These are phyloP conservation scores for Malurus leucopterus DNA, from an alignment of 2,797 vertebrate genomes.

Conservation along the genomic window DNA sequence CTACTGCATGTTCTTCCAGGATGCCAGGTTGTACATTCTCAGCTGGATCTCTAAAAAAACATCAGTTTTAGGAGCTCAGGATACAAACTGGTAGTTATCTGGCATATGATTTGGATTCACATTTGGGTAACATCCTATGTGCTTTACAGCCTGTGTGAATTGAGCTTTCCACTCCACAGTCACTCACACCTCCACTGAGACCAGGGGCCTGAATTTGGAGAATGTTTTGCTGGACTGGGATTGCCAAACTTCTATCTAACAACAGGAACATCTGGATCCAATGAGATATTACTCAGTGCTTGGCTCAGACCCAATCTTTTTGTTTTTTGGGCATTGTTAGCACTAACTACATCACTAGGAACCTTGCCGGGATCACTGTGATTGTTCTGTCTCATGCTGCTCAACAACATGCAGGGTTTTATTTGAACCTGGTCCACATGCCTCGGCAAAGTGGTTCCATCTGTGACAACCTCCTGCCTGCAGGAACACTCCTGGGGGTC, in stretches of 20 bases:
- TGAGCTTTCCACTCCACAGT: neutral
- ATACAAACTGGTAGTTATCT: neutral
- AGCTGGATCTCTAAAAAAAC: neutral
- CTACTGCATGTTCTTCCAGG: neutral
- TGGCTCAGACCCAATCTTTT: constrained; percentile 34
- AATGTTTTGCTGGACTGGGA: neutral
- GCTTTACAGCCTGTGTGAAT: neutral
- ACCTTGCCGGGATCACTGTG: constrained; percentile 56
- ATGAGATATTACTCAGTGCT: constrained; percentile 26
- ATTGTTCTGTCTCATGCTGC: constrained; percentile 42
- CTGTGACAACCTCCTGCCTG: constrained; percentile 35
- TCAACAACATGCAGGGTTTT: constrained; percentile 44
- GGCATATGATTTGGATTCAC: neutral
- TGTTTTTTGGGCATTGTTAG: constrained; percentile 30
- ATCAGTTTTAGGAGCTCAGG: neutral
- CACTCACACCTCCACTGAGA: neutral
- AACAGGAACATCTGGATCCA: constrained; percentile 54
- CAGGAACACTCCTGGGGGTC: fast-evolving
- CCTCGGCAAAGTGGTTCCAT: constrained; percentile 47
- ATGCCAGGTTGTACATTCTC: neutral
- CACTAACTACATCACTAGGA: constrained; percentile 41
- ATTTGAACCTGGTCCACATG: constrained; percentile 51
- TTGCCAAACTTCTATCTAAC: constrained; percentile 7
- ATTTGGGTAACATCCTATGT: neutral
- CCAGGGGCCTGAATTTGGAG: neutral